Conservation (phyloP, 2,113 vertebrate species). For the Oophaga pumilio region DNA sequence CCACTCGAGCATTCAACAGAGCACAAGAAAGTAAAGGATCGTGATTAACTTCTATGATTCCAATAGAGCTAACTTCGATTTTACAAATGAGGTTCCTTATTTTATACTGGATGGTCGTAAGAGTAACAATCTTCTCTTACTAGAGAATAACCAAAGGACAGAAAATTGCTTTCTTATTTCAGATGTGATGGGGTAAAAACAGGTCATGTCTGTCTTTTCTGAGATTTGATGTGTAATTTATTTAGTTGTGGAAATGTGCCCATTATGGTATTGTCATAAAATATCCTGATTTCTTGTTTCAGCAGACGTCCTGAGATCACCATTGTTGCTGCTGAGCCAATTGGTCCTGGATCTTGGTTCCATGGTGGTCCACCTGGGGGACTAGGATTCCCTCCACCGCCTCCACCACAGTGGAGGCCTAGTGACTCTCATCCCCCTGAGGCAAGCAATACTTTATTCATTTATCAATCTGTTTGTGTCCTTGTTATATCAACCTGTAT, state of each 20-base stretch:
- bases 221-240: background rate
- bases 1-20: no score
- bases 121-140: background rate
- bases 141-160: background rate
- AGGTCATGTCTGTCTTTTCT: background rate
- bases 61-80: no score
- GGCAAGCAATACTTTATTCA: constrained; percentile 65
- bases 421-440: constrained; percentile 74
- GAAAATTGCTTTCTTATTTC: background rate
- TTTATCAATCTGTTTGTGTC: background rate
- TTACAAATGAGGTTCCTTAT: background rate
- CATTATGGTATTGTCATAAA: background rate
- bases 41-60: no score
- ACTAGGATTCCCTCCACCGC: constrained; percentile 72
- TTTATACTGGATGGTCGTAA: background rate
- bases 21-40: no score
- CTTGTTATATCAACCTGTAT: background rate
- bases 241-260: background rate
- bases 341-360: constrained; percentile 82
- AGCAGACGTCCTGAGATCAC: constrained; percentile 88
- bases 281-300: constrained; percentile 14
- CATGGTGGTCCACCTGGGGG: constrained; percentile 67
- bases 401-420: constrained; percentile 80
- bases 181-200: background rate
- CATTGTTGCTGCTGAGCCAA: constrained; percentile 85